Conservation (phyloP, 2,113 vertebrate species). For the Dinomys branickii region DNA sequence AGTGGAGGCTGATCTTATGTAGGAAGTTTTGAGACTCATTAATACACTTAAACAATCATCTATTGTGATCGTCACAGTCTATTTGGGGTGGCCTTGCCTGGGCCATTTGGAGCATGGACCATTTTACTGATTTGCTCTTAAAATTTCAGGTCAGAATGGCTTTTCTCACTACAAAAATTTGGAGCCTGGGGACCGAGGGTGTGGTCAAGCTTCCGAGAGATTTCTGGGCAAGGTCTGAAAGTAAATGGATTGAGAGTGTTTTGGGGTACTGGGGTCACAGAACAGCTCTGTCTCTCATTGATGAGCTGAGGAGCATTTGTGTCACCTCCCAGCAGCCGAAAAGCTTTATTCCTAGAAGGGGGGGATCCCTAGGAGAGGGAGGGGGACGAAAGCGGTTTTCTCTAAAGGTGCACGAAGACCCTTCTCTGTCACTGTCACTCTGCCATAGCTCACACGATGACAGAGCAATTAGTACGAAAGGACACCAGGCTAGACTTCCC, state of each 20-base stretch:
- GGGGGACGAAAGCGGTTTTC: neutral
- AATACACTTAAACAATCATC: slow-evolving; percentile 78
- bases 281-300: neutral
- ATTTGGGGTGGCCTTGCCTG: neutral
- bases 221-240: slow-evolving; percentile 38
- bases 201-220: neutral
- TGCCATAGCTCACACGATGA: neutral
- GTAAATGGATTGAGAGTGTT: neutral
- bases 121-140: slow-evolving; percentile 62
- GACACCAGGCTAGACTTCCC: neutral
- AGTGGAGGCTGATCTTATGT: slow-evolving; percentile 72
- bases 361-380: neutral
- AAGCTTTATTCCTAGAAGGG: neutral
- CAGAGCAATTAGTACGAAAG: neutral
- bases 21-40: slow-evolving; percentile 75
- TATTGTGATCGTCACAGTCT: slow-evolving; percentile 66
- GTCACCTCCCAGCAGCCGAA: neutral
- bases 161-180: slow-evolving; percentile 18
- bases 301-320: neutral
- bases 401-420: neutral
- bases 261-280: neutral
- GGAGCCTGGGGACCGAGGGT: neutral
- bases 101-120: slow-evolving; percentile 44
- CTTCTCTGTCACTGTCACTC: neutral
- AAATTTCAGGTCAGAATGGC: slow-evolving; percentile 29